phyloP scores from a whole-genome alignment of 2,113 vertebrate genomes.

The Tympanuchus pallidicinctus region DNA sequence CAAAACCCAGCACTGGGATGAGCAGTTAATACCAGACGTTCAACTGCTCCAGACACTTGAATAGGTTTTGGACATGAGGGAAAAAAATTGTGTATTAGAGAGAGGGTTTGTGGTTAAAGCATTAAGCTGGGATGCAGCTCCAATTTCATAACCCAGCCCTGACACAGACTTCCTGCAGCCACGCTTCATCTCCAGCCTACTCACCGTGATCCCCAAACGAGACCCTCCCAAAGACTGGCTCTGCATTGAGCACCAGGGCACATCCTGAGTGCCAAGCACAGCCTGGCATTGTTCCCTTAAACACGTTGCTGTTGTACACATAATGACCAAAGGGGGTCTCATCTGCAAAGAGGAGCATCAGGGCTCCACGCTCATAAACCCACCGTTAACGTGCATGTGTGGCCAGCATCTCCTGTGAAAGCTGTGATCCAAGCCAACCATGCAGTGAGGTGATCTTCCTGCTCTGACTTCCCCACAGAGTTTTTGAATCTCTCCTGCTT shows the following conservation, averaged over 20 bases:
- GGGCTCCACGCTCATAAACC: not conserved
- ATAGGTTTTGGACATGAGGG: not conserved
- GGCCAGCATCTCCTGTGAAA: not conserved
- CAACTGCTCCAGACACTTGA: not conserved
- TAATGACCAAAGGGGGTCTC: not conserved
- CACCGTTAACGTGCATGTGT: not conserved
- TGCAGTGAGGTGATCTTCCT: not conserved
- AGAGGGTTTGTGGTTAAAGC: not conserved
- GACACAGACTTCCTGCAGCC: not conserved
- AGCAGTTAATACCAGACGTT: slow-evolving; percentile 24
- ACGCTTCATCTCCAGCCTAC: not conserved
- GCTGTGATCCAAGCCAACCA: not conserved
- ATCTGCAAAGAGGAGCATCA: not conserved
- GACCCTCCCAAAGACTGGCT: not conserved
- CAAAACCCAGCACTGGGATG: not conserved
- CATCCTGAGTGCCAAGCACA: not conserved
- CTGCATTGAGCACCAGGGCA: not conserved
- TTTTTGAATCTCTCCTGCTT: not conserved
- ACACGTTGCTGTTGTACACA: not conserved
- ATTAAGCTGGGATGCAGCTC: not conserved
- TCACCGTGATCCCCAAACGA: not conserved
- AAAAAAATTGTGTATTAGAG: not conserved
- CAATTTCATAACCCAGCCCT: not conserved
- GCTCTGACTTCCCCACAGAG: not conserved
- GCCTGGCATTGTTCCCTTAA: not conserved